Evolutionary conservation across 2,113 vertebrate species (phyloP).

Genomic region (Phalacrocorax pelagicus): DNA sequence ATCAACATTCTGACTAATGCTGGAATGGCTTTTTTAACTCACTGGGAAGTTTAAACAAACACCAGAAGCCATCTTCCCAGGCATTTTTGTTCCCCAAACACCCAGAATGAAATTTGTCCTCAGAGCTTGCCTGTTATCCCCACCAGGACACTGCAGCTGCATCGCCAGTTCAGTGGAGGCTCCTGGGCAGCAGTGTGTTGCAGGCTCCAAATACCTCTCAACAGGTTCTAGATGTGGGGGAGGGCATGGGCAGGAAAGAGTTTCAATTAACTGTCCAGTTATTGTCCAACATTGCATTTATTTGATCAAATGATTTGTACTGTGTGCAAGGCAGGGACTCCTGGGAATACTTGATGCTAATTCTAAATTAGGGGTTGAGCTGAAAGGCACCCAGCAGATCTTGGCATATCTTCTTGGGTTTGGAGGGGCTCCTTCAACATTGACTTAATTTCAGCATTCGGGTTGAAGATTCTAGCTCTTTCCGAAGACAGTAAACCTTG

Average conservation of each 20-base stretch:
- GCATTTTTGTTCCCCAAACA: neutral
- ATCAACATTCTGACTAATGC: conserved; percentile 44
- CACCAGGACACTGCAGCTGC: neutral
- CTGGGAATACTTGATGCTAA: neutral
- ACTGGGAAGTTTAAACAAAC: neutral
- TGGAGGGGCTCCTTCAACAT: neutral
- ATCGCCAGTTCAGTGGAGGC: neutral
- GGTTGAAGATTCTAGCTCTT: neutral
- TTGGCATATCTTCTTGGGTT: neutral
- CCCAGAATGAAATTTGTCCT: neutral
- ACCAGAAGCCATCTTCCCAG: neutral
- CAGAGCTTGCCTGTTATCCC: neutral
- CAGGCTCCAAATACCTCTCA: neutral
- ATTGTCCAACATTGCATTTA: neutral
- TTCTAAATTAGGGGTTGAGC: neutral
- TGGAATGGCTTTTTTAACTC: conserved; percentile 19
- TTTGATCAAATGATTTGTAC: neutral
- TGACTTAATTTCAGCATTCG: neutral
- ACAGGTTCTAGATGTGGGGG: rapidly evolving
- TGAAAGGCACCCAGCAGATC: neutral
- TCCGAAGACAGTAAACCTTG: neutral
- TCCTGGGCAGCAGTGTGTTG: rapidly evolving
- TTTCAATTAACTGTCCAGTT: neutral
- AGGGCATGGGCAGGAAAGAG: neutral
- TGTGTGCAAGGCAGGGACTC: neutral